These are phyloP conservation scores for Trissoscelio sp. DNA, from an alignment of 2,888 invertebrate genomes.

Conservation along the genomic window DNA sequence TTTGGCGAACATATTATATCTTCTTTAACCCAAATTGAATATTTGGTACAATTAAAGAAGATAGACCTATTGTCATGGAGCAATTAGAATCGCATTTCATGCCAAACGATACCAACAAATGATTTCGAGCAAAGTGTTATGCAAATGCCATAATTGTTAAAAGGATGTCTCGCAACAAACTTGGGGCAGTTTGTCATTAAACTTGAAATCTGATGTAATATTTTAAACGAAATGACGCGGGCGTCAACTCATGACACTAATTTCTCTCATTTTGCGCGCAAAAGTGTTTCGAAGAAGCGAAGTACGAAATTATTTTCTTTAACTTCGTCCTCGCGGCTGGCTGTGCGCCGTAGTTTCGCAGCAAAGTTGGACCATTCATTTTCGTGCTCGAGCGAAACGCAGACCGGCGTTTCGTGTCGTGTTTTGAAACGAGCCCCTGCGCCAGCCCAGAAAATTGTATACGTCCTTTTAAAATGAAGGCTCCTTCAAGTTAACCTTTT, in stretches of 20 bases:
- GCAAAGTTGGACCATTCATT: slow-evolving; percentile 62
- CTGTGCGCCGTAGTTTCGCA: slow-evolving; percentile 38
- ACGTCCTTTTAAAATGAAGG: slow-evolving; percentile 31
- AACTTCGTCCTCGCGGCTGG: slow-evolving; percentile 39
- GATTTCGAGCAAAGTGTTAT: neutral
- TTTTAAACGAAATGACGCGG: slow-evolving; percentile 42
- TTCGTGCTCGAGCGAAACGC: slow-evolving; percentile 41
- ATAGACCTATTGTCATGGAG: neutral
- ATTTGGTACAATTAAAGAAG: too few species aligned
- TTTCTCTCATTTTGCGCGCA: slow-evolving; percentile 32
- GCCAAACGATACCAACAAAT: neutral
- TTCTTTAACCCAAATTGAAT: too few species aligned
- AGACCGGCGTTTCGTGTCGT: slow-evolving; percentile 42
- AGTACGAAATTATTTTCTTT: slow-evolving; percentile 59
- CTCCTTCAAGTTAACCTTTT: slow-evolving; percentile 49
- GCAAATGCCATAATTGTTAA: slow-evolving; percentile 33
- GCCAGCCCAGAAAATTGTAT: slow-evolving; percentile 21
- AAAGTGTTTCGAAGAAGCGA: slow-evolving; percentile 55
- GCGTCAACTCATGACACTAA: slow-evolving; percentile 43
- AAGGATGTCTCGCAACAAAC: slow-evolving; percentile 7
- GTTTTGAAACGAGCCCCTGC: slow-evolving; percentile 40
- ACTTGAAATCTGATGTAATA: slow-evolving; percentile 47
- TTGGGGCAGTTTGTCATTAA: slow-evolving; percentile 28
- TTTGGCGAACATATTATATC: too few species aligned
- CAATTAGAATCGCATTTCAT: neutral